Conservation (phyloP, 2,113 vertebrate genomes). For the Odocoileus hemionus region DNA sequence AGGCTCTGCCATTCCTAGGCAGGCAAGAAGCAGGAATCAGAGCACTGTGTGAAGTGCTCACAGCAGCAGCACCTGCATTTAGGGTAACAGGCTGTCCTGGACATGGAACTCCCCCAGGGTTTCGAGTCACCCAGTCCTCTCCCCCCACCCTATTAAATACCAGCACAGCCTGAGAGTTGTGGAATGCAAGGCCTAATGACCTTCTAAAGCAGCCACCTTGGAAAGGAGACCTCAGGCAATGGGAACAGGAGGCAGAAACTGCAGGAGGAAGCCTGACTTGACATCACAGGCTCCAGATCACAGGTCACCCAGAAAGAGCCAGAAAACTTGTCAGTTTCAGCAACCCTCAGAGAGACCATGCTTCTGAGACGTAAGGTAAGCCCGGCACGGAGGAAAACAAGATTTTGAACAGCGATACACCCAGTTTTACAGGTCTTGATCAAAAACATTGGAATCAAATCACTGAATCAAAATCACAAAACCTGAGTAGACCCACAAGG, state of each 20-base stretch:
- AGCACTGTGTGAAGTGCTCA: neutral
- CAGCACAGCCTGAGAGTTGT: neutral
- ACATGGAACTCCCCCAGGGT: neutral
- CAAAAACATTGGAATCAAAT: neutral
- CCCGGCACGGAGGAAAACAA: neutral
- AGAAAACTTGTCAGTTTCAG: neutral
- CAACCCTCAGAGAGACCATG: neutral
- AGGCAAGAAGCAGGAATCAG: neutral
- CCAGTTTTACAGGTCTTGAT: neutral
- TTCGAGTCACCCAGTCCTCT: neutral
- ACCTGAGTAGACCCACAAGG: neutral
- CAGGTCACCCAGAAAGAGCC: neutral
- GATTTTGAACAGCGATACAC: neutral
- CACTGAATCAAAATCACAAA: neutral
- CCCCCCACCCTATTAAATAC: neutral
- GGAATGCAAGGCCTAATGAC: neutral
- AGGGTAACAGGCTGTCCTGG: neutral
- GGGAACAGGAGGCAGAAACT: neutral
- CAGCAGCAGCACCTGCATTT: neutral
- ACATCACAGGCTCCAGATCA: neutral
- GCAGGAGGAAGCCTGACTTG: neutral
- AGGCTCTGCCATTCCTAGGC: neutral
- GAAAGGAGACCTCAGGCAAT: neutral
- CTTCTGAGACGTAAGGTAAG: neutral
- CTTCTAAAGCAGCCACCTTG: neutral